Evolutionary conservation across 2,888 invertebrate genomes (phyloP), one percentile per base, ranked within the genome.

Genomic region (Pterostichus madidus): DNA sequence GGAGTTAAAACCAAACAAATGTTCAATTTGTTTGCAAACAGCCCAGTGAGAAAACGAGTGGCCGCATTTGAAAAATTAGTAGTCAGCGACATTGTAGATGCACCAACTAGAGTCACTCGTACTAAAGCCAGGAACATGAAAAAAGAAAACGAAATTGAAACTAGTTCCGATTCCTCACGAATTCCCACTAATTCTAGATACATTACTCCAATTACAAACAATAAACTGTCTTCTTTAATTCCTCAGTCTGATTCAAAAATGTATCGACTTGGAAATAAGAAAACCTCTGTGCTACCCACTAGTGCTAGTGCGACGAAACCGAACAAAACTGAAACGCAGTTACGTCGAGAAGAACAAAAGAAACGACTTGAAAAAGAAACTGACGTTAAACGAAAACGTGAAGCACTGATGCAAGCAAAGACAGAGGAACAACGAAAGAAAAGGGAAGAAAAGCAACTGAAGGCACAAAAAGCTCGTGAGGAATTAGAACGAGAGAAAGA

Each of bases 21-120:
- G 13, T 91, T 90, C 84, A 93, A 93, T 89, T 93, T 93, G 1
- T 92, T 91, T 83, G 90, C 91, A 5, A 91, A 92, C 84, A 93
- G 93, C 85, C 91, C 93, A 0, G 91, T 93, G 4, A 93, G 93
- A 86, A 92, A 92, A 86, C 91, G 92, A 52, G 93, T 93, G 0
- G 92, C 92, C 85, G 93, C 93, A 0, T 93, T 93, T 84, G 93
- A 93, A 85, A 90, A 90, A 83, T 85, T 89, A 2, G 68, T 71
- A 39, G 15, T 13, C 5, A 71, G 15, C 10, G 84, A 86, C 0
- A 71, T 61, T 15, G 80, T 86, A 0, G 86, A 87, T n/a, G 83
- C 84, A 8, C 87, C 87, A 1, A 84, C 86, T 53, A 87, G 90
- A 84, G 75, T 89, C 2, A 90, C 90, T 1, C 87, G 91, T 82